Conservation (phyloP, 2,888 invertebrate genomes). For the Agrochola litura region DNA sequence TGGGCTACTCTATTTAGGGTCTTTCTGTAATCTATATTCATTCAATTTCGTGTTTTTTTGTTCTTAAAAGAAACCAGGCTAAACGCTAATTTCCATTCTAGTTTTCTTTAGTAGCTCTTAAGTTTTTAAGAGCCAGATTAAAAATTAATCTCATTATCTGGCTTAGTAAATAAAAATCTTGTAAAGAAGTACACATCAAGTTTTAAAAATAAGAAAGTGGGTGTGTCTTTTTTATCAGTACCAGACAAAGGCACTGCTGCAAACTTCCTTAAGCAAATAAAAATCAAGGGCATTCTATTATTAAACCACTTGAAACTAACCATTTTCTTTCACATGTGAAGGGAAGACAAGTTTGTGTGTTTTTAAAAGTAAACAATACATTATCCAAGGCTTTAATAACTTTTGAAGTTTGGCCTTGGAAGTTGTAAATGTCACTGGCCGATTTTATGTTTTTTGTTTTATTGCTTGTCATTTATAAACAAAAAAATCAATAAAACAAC, state of each 20-base stretch:
- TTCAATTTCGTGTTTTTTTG: not conserved
- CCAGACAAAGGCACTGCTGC: conserved; percentile 15
- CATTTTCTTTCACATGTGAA: conserved; percentile 62
- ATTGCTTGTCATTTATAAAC: not conserved
- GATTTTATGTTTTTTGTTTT: conserved; percentile 20
- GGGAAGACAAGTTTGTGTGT: conserved; percentile 45
- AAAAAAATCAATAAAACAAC: not conserved
- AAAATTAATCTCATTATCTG: no score
- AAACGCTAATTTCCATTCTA: not conserved
- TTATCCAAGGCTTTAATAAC: conserved; percentile 37
- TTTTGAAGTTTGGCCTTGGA: conserved; percentile 56
- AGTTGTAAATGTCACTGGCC: conserved; percentile 53
- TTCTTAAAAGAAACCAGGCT: not conserved
- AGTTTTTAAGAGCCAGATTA: no score
- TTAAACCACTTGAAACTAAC: conserved; percentile 51
- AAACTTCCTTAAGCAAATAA: conserved; percentile 50
- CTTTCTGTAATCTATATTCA: not conserved
- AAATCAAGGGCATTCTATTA: conserved; percentile 52
- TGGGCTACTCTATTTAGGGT: not conserved
- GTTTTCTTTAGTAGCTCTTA: not conserved
- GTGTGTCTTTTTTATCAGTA: conserved; percentile 5
- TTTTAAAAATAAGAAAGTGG: not conserved
- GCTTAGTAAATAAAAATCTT: no score
- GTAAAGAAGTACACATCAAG: no score
- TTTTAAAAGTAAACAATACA: conserved; percentile 44